These are phyloP conservation scores for Esox masquinongy DNA, from an alignment of 2,797 vertebrate species.

Conservation along the genomic window DNA sequence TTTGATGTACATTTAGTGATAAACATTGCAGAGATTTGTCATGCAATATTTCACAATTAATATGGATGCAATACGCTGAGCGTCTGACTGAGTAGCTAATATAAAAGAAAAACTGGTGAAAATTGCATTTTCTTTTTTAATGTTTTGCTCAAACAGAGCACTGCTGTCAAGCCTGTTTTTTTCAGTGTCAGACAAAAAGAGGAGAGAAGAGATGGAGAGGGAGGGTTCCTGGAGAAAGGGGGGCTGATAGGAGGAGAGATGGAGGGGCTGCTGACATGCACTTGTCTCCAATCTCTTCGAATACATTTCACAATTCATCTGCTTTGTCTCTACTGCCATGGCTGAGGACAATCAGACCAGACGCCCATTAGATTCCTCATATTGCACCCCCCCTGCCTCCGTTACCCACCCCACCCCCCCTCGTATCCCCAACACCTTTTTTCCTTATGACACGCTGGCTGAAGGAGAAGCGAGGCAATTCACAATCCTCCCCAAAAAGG, in stretches of 20 bases:
- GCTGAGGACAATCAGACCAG: constrained; percentile 99
- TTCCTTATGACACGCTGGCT: constrained; percentile 95
- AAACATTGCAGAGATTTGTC: constrained; percentile 63
- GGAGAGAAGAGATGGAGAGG: constrained; percentile 69
- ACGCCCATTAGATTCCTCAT: constrained; percentile 99
- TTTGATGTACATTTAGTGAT: constrained; percentile 66
- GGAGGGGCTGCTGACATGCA: constrained; percentile 88
- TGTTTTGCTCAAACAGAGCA: constrained; percentile 79
- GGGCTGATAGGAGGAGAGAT: constrained; percentile 73
- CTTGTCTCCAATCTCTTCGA: constrained; percentile 99
- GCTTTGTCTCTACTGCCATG: constrained; percentile 99
- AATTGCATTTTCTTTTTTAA: constrained; percentile 76
- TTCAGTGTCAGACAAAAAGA: constrained; percentile 79
- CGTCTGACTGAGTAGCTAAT: constrained; percentile 66
- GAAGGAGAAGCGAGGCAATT: constrained; percentile 97
- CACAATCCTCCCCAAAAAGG: constrained; percentile 97
- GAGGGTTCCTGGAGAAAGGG: constrained; percentile 71
- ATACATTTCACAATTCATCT: constrained; percentile 99
- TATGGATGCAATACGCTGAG: constrained; percentile 55
- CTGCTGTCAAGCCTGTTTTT: constrained; percentile 77
- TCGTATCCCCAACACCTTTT: constrained; percentile 69
- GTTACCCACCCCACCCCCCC: constrained; percentile 55
- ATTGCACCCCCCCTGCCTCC: constrained; percentile 72
- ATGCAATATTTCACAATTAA: constrained; percentile 68
- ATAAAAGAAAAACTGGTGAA: constrained; percentile 67